These are phyloP conservation scores for Hemiprocne comata DNA, from an alignment of 2,113 vertebrate species.

Conservation along the genomic window DNA sequence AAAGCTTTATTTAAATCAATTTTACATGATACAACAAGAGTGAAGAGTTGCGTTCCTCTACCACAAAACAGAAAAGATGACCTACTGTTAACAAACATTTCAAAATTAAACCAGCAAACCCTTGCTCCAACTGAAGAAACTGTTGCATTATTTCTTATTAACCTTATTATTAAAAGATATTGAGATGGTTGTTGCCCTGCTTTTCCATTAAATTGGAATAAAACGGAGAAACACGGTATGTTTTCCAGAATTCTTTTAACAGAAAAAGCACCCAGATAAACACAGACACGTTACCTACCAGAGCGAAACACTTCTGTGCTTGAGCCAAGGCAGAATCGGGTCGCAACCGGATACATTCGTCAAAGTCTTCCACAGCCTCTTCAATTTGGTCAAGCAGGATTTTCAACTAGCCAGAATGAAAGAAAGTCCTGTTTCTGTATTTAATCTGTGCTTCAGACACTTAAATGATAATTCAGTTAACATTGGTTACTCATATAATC, in stretches of 20 bases:
- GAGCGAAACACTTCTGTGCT: conserved; percentile 97
- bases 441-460: conserved; percentile 15
- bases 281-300: conserved; percentile 78
- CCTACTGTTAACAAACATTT: background rate
- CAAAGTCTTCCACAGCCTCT: conserved; percentile 96
- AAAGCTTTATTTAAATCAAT: background rate
- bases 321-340: conserved; percentile 97
- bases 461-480: background rate
- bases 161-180: background rate
- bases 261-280: background rate
- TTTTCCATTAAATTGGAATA: background rate
- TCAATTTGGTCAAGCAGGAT: conserved; percentile 98
- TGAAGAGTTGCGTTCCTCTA: background rate
- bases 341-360: conserved; percentile 93
- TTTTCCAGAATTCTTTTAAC: background rate
- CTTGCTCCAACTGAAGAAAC: background rate
- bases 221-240: background rate
- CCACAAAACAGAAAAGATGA: background rate
- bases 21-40: background rate
- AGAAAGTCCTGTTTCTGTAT: conserved; percentile 30
- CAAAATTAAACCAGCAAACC: background rate
- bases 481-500: accelerated
- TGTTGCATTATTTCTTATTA: background rate
- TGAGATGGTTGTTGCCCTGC: background rate
- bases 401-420: conserved; percentile 85